Evolutionary conservation across 2,888 invertebrate species (phyloP).

Genomic region (Caenorhabditis doughertyi): DNA sequence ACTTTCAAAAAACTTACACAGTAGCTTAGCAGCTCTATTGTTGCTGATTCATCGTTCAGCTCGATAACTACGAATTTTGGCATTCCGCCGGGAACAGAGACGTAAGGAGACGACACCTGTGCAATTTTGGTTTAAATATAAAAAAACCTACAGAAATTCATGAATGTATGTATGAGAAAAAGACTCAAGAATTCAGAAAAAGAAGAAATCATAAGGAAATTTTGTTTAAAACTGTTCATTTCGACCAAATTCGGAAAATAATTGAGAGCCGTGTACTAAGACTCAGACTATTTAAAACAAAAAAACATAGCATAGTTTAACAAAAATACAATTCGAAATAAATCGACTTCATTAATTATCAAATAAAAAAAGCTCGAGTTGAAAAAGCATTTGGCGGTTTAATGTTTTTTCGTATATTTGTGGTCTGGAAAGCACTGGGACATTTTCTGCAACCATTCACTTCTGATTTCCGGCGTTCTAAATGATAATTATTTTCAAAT

Average conservation of each 20-base stretch:
- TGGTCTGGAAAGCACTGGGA: conserved; percentile 62
- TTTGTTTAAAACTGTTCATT: neutral
- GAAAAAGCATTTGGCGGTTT: neutral
- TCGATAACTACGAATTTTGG: conserved; percentile 65
- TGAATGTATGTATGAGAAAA: neutral
- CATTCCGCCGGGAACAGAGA: conserved; percentile 44
- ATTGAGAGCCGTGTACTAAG: neutral
- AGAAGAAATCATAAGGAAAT: neutral
- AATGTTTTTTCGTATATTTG: conserved; percentile 42
- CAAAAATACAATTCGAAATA: neutral
- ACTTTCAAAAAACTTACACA: conserved; percentile 53
- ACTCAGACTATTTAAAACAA: too few relatives aligned
- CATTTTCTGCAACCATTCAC: conserved; percentile 59
- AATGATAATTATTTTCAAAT: conserved; percentile 9
- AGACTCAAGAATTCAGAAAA: neutral
- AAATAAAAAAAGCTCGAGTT: neutral
- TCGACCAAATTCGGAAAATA: neutral
- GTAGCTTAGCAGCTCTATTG: conserved; percentile 61
- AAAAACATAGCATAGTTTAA: too few relatives aligned
- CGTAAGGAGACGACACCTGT: conserved; percentile 51
- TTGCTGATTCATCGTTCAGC: conserved; percentile 53
- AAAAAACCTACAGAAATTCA: neutral
- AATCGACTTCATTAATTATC: neutral
- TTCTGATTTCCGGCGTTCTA: conserved; percentile 62
- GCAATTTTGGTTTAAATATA: neutral